Base-by-base conservation (phyloP, 2,113 vertebrate genomes). In the Motacilla alba region DNA sequence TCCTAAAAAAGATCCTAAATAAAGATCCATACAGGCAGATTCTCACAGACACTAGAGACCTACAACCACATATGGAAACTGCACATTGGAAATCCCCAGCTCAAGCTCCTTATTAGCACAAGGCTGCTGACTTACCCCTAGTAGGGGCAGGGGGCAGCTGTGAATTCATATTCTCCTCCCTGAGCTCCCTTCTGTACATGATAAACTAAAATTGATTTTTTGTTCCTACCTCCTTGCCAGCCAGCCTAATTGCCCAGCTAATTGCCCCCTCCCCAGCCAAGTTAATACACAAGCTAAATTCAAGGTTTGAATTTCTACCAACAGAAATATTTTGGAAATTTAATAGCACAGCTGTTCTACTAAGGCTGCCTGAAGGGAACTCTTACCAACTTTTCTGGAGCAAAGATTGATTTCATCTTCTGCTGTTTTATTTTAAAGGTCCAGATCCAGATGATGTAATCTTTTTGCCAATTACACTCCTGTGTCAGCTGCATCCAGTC, bases 361-460 rank as follows among this genome's bases (percentile, higher is more conserved):
- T 52, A 47, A 67, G 19, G 30, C 63, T 88, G 50, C 73, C 77
- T 81, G 35, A 89, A 81, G 35, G 15, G 16, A 91, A 47, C 27
- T 81, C 9, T 3, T 44, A 85, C n/a, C 53, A 75, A 26, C 53
- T 82, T 56, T 81, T 85, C 50, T 73, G 52, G 28, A 96, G 50
- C 33, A 77, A 59, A 84, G 44, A 33, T 26, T 85, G 18, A 60
- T 44, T 83, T 73, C 12, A 18, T 70, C 27, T 89, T 89, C 58
- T 55, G 35, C 33, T 91, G 68, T 55, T 90, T 92, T 85, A 74
- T 94, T 95, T 84, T 52, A 79, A 86, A 90, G 47, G 43, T 81
- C 76, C 84, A 75, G 72, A 72, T 49, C 70, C 49, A 58, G 31
- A 62, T 89, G 77, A 87, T 90, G 81, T 95, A 37, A 75, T 44